Evolutionary conservation across 2,797 vertebrate genomes (phyloP), one percentile per base, ranked within the genome.

Genomic region (Falco rusticolus): DNA sequence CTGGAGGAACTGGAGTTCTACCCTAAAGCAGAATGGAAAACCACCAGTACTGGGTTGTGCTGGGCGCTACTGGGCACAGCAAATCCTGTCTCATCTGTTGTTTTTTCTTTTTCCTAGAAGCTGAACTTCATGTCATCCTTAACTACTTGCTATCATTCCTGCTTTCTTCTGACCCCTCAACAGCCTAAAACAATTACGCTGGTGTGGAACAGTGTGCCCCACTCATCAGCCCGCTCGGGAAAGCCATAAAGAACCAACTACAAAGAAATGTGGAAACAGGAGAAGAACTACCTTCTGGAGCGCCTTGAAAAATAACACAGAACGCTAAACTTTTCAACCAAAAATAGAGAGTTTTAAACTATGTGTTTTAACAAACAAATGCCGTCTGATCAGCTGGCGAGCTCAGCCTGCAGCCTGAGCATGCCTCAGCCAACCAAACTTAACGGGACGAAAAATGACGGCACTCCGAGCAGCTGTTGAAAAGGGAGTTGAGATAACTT

Each of bases 231-330:
- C 50, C 75, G 13, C 61, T 64, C 70, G n/a, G 61, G 66, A 56
- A 91, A 78, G 88, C 76, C 56, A 56, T 82, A 82, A 91, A 86
- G 51, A 86, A 78, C 91, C 47, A 78, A 47, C 74, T 87, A 90
- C 89, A 87, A 77, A 74, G 61, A 76, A 50, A 64, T 3, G 33
- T 21, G 45, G 74, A 53, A 80, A 65, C 81, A 70, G 56, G 74
- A n/a, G 60, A 74, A 71, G 65, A 69, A 37, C 51, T 47, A 13
- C 60, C 64, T 87, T 76, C 54, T 60, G 60, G 69, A 11, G 21
- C 6, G 6, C 56, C 54, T 76, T 15, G 60, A 68, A 59, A 77
- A n/a, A 2, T 47, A 64, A 45, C 33, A 26, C 29, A 37, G n/a
- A 45, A 24, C 16, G 25, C 56, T 54, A 4, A 68, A 60, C 60